phyloP scores from a whole-genome alignment of 2,888 invertebrate species.

The Agrenia bidenticulata region DNA sequence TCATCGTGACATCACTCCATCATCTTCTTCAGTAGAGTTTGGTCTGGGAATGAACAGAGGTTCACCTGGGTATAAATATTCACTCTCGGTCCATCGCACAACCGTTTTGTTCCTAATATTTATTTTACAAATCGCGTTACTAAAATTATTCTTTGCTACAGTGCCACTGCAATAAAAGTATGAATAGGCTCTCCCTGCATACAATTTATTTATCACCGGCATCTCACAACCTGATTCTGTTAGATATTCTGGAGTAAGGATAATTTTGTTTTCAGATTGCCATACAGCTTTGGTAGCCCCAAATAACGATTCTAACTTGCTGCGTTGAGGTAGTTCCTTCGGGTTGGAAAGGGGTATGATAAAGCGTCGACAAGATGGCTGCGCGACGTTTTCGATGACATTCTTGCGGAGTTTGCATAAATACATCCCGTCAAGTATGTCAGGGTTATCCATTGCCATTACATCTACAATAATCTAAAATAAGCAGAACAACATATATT shows the following conservation, averaged over 20 bases:
- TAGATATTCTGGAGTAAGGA: constrained; percentile 51
- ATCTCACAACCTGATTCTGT: constrained; percentile 57
- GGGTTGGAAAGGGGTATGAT: constrained; percentile 43
- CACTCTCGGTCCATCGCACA: constrained; percentile 36
- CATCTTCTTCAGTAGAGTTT: constrained; percentile 56
- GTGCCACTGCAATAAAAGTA: constrained; percentile 59
- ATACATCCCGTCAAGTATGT: constrained; percentile 55
- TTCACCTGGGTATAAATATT: constrained; percentile 56
- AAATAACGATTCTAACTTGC: constrained; percentile 54
- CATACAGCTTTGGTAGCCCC: constrained; percentile 55
- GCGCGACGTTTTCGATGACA: constrained; percentile 42
- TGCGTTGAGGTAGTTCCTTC: constrained; percentile 53
- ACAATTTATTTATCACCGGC: constrained; percentile 58
- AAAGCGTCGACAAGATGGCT: constrained; percentile 46
- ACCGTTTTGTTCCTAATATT: constrained; percentile 31
- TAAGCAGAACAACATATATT: constrained; percentile 17
- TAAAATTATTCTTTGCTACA: constrained; percentile 54
- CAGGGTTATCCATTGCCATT: constrained; percentile 55
- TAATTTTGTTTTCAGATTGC: constrained; percentile 53
- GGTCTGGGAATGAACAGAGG: constrained; percentile 59
- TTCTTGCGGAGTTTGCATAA: constrained; percentile 54
- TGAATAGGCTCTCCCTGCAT: constrained; percentile 56
- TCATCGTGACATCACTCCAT: constrained; percentile 56
- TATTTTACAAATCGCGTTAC: constrained; percentile 54
- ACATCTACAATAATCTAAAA: constrained; percentile 55